phyloP scores from a whole-genome alignment of 2,113 vertebrate genomes.

The Engraulis encrasicolus region DNA sequence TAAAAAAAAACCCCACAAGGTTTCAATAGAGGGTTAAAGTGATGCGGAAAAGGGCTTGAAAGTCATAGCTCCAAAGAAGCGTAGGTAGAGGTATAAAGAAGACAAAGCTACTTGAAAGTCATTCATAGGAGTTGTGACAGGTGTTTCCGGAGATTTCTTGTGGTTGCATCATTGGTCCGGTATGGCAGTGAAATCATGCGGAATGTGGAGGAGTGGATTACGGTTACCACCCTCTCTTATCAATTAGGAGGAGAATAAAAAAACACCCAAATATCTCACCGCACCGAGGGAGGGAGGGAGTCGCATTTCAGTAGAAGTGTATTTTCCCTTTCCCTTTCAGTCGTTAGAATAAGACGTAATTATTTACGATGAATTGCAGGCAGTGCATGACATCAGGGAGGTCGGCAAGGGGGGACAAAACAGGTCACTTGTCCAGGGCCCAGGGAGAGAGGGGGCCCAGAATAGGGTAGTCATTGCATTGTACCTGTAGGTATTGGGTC shows the following conservation, averaged over 20 bases:
- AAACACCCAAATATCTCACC: not conserved
- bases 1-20: no score
- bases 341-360: no score
- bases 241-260: slow-evolving; percentile 2
- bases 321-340: not conserved
- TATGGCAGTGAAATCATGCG: not conserved
- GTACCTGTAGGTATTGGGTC: no score
- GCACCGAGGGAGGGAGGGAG: not conserved
- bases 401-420: no score
- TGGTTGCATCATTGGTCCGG: not conserved
- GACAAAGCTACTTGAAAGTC: not conserved
- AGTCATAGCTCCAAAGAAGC: no score
- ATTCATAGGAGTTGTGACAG: not conserved
- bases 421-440: no score
- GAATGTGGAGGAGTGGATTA: not conserved
- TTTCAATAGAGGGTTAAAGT: not conserved
- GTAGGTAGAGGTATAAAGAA: not conserved
- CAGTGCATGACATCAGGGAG: no score
- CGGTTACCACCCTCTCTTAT: not conserved
- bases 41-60: not conserved
- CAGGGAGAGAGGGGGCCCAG: no score
- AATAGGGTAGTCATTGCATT: no score
- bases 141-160: not conserved
- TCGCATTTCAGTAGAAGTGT: not conserved
- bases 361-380: no score